Evolutionary conservation across 2,888 invertebrate genomes (phyloP), one percentile per base, ranked within the genome.

Genomic region (Sesamia inferens): DNA sequence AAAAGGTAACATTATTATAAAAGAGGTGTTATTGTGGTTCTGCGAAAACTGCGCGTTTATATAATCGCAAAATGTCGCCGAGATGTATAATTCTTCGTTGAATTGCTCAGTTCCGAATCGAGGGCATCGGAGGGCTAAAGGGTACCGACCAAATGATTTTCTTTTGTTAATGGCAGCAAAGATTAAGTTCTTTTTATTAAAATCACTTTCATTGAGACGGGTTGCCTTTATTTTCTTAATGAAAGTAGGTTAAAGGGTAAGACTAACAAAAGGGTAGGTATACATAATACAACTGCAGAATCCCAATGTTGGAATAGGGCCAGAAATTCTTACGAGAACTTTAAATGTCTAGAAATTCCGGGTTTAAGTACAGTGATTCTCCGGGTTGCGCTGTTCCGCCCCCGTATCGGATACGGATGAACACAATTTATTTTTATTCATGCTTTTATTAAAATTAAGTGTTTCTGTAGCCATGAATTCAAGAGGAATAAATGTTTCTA

Each of bases 181-280:
- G 84, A 86, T 85, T 86, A 79, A 85, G 78, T 78, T 85, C 84
- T 81, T 85, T 84, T 85, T 85, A 83, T 83, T 82, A 85, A 83
- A 87, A 84, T 85, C 31, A 85, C 87, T 87, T 87, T 54, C 73
- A 75, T 63, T 74, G 68, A 68, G 77, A 78, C 57, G 65, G 74
- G 44, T 57, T 66, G 69, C 72, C 65, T 81, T 78, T 79, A 85
- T 87, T 78, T 87, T 70, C 71, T 69, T 55, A 67, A 71, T 63
- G 64, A 76, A 84, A 82, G 68, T 78, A 71, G 69, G 70, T 68
- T 69, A 72, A 85, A 81, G 76, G 68, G 74, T 65, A 65, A 39
- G 63, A 61, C 62, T 74, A 74, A 76, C 77, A 74, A 72, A 83
- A 79, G 66, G 67, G 72, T 81, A 79, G 64, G 66, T 73, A 73